Evolutionary conservation across 2,888 invertebrate species (phyloP).

Genomic region (Aleiodes testaceus): DNA sequence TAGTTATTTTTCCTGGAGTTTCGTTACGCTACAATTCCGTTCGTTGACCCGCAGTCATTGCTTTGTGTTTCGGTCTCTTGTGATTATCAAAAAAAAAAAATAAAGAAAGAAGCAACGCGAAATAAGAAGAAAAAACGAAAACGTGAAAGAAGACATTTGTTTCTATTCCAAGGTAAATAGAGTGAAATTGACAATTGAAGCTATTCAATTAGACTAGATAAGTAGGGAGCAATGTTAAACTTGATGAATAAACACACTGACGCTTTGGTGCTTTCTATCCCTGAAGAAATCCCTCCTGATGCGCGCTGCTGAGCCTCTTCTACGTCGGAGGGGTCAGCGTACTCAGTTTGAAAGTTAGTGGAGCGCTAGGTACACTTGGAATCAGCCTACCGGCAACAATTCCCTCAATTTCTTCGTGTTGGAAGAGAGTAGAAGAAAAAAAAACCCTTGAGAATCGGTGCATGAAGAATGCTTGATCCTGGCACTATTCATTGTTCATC

Average conservation of each 20-base stretch:
- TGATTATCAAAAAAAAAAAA: background rate
- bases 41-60: constrained; percentile 39
- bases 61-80: constrained; percentile 29
- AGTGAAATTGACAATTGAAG: background rate
- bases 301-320: constrained; percentile 69
- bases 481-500: background rate
- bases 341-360: constrained; percentile 70
- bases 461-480: constrained; percentile 48
- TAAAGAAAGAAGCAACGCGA: background rate
- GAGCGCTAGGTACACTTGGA: constrained; percentile 62
- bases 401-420: constrained; percentile 26
- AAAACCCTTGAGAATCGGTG: constrained; percentile 65
- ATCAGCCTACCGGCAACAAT: constrained; percentile 57
- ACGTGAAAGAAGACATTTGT: background rate
- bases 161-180: background rate
- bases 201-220: constrained; percentile 6
- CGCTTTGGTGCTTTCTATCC: constrained; percentile 24
- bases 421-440: background rate
- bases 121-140: background rate
- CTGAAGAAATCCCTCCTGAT: constrained; percentile 64
- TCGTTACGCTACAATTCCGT: constrained; percentile 42
- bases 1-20: constrained; percentile 41
- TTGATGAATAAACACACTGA: constrained; percentile 13
- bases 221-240: constrained; percentile 14
- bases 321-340: constrained; percentile 67